Base-by-base conservation (phyloP, 1,140 invertebrate genomes). In the Trichonephila inaurata region DNA sequence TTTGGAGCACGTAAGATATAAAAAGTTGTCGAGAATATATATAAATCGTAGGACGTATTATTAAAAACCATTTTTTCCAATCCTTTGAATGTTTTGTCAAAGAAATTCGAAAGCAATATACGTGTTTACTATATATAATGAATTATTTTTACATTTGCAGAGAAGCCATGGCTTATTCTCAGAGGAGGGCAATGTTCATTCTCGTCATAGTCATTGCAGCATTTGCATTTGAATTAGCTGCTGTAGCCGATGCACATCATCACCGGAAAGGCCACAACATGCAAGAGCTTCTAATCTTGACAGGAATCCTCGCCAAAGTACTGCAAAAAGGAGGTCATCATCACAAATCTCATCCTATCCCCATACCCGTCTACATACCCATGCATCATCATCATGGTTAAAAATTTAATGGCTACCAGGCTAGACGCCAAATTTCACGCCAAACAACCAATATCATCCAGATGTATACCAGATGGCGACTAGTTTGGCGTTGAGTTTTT, bases 251-350 rank as follows among this genome's bases (percentile, higher is more conserved):
- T 5, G 64, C 64, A n/a, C 88, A 89, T 18, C 92, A 94, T 28
- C 51, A 94, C 8, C 64, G 81, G 24, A 24, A 66, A 24, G 44
- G 62, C 2, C 58, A 94, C 61, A 94, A 89, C 60, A 94, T 94
- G 92, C 87, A 94, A 69, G 92, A 94, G n/a, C 77, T 94, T 19
- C 44, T 94, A 12, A 12, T 94, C 19, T 44, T 94, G 6, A 94
- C 88, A 19, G 92, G 92, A 82, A 94, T 94, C 28, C 60, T 94
- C 51, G 92, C 92, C 19, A 94, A 94, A 24, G 92, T 94, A 16
- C 81, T 94, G 8, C 86, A 94, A n/a, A 66, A 77, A 14, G 51
- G 77, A 7, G 33, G 58, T 10, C 28, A 24, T 6, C 40, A 44
- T 7, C 92, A 93, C 21, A 82, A 94, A 18, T 66, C 58, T 1